Evolutionary conservation across 2,888 invertebrate species (phyloP), one percentile per base, ranked within the genome.

Genomic region (Sesia apiformis): DNA sequence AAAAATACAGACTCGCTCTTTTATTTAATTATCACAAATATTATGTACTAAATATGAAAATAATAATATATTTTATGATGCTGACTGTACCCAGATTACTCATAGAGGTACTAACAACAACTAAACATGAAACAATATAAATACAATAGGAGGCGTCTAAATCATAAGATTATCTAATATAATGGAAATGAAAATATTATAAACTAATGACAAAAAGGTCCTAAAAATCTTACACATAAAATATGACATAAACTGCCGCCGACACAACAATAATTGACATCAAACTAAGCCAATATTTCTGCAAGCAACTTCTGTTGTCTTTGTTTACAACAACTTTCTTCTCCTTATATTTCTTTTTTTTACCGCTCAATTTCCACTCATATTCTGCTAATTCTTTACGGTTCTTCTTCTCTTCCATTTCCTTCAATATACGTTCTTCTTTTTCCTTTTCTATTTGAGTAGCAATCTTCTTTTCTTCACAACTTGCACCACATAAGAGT

Each of bases 291-390:
- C 84, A 84, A 67, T 90, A 87, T 60, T 81, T 90, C 58, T 76
- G 79, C 6, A 91, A 55, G 58, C 81, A 71, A 69, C 65, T 82
- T 60, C 69, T 74, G 58, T 79, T 84, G 87, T 71, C 91, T 69
- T 64, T 91, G 81, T 64, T 88, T 67, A 71, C 72, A 74, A 76
- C 65, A 55, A 78, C 66, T 59, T 76, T 93, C 69, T 81, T 87
- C 58, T 88, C 87, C 59, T 83, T 89, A 60, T 88, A 84, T 58
- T 87, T 88, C 65, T 83, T 87, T 69, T 87, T 93, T 66, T 93
- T 94, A 49, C 93, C 93, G 39, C 91, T 92, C 60, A 95, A 92
- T 76, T 94, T 94, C 79, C 94, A 94, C 70, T 95, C 93, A 73
- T 94, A 96, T 70, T 93, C 93, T 56, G 94, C 94, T 55, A 96